Evolutionary conservation across 2,888 invertebrate genomes (phyloP), one percentile per base, ranked within the genome.

Genomic region (Drosophila colorata): DNA sequence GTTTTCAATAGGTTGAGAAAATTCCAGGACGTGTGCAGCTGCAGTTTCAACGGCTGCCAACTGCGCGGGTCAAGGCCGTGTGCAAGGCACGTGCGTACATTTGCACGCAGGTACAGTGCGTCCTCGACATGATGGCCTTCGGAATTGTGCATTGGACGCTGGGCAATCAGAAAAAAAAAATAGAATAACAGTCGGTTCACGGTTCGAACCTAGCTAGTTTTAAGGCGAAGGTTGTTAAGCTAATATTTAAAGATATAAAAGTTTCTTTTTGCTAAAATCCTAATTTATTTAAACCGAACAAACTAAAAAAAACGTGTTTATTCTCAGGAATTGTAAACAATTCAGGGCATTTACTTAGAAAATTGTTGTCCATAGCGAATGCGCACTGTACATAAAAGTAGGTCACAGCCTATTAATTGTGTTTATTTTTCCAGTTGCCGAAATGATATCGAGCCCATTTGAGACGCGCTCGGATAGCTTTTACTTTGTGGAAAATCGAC

Each of bases 381-480:
- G 43, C 65, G 8, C 18, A 40, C 55, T 40, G 55, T 65, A 35
- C 11, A 0, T 13, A 2, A 3, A 57, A 57, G 2, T 59, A 9
- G 59, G 41, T 35, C 41, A 35, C 3, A 28, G 13, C 3, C 18
- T 14, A 58, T 20, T 43, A 23, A 48, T 20, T n/a, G 16, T 13
- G 5, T 14, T 7, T 16, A 11, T 33, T 55, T 9, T 8, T 95
- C 71, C 93, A 98, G 99, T 98, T 90, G 95, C 97, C 78, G 98
- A 99, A 93, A 99, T 99, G 99, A 97, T 99, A 87, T 95, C 95
- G 35, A 95, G 96, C 90, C 99, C 99, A 16, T 99, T 98, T 92
- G 98, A 99, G 93, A 99, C 99, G 9, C 95, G 98, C 81, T 99
- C 99, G 0, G 99, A 99, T 93, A 98, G 98, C 90, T 99, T 99